These are phyloP conservation scores for Adoxophyes honmai DNA, from an alignment of 1,140 invertebrate genomes.

Conservation along the genomic window DNA sequence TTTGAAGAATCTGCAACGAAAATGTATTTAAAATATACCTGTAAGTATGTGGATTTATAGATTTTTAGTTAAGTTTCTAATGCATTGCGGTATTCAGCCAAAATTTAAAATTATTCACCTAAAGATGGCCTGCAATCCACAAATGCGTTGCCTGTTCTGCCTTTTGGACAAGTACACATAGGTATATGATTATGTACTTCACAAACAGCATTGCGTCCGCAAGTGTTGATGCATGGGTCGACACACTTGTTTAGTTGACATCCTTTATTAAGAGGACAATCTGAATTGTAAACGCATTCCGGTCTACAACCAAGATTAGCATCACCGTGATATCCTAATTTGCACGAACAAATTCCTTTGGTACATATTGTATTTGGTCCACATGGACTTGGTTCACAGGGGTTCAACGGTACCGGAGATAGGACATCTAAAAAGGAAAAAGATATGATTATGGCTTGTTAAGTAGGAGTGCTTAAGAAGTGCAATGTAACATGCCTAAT, in stretches of 20 bases:
- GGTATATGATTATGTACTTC: slow-evolving; percentile 89
- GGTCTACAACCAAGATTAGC: slow-evolving; percentile 85
- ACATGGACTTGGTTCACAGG: slow-evolving; percentile 79
- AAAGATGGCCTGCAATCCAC: slow-evolving; percentile 78
- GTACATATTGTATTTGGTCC: slow-evolving; percentile 78
- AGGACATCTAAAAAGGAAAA: slow-evolving; percentile 26
- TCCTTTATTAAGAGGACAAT: slow-evolving; percentile 85
- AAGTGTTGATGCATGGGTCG: slow-evolving; percentile 87
- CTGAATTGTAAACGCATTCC: slow-evolving; percentile 90
- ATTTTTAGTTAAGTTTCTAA: too few species aligned
- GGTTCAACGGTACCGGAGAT: slow-evolving; percentile 36
- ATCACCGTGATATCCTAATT: slow-evolving; percentile 81
- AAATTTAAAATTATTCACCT: slow-evolving; percentile 35
- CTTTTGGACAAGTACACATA: slow-evolving; percentile 82
- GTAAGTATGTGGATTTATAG: too few species aligned
- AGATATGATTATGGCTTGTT: too few species aligned
- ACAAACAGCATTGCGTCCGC: slow-evolving; percentile 85
- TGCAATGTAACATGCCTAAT: too few species aligned
- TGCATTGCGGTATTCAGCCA: too few species aligned
- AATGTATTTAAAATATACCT: too few species aligned
- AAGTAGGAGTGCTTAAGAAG: too few species aligned
- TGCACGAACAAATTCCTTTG: slow-evolving; percentile 79
- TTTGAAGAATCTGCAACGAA: slow-evolving; percentile 33
- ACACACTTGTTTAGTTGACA: slow-evolving; percentile 86
- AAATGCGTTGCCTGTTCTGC: slow-evolving; percentile 89